Evolutionary conservation across 2,797 vertebrate genomes (phyloP), one percentile per base, ranked within the genome.

Genomic region (Champsocephalus gunnari): DNA sequence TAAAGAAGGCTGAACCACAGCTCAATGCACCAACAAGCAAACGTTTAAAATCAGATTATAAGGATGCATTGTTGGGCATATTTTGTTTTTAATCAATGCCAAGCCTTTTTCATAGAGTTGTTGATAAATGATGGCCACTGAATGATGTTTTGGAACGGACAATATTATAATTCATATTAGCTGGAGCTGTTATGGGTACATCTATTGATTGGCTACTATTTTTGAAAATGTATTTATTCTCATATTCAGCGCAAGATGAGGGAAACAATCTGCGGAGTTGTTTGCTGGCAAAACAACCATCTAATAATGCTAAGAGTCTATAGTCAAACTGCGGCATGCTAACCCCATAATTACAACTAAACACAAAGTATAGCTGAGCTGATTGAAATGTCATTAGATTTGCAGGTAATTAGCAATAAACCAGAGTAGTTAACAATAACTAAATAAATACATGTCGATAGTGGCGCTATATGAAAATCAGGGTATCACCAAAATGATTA

Each of bases 71-170:
- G 49, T n/a, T 12, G 28, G 41, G 38, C 19, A 58, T 57, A 4
- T 16, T 44, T 17, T 45, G 12, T 59, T 41, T 65, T 47, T 21
- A 44, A 63, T 78, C 43, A 50, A 63, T 14, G 38, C 16, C 2
- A 58, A 49, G 45, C 44, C 70, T 68, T 51, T 54, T 58, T 43
- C 1, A 66, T 32, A 66, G 0, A n/a, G 11, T 55, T 59, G 70
- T 63, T 58, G 6, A 66, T 67, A 3, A 48, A 78, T 62, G 12
- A 68, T 38, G 21, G 17, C 11, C 10, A 14, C 41, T 41, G 17
- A 12, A 41, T 12, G 8, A 21, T 21, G 17, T 66, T 73, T 49
- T 49, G 10, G 12, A 59, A 28, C 2, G 50, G 9, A 50, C 0
- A 0, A 51, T 44, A 24, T 14, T 32, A 62, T 45, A 21, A 65